These are phyloP conservation scores for Hyla sarda DNA, from an alignment of 2,113 vertebrate species.

Conservation along the genomic window DNA sequence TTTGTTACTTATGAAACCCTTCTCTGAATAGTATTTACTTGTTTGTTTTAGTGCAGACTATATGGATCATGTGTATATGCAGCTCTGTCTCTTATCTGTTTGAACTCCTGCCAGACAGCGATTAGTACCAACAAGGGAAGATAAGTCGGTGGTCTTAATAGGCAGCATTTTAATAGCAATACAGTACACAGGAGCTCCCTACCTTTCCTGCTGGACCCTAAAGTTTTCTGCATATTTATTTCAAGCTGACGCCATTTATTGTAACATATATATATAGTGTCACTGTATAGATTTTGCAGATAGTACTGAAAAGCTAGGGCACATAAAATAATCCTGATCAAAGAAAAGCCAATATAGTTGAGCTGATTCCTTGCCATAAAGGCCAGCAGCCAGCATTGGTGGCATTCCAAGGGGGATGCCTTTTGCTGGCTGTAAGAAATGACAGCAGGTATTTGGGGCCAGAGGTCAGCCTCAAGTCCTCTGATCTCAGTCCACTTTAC, in stretches of 20 bases:
- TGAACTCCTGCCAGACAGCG: neutral
- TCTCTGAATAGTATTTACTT: neutral
- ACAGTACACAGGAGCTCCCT: too few species aligned
- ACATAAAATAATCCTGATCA: neutral
- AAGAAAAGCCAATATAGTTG: neutral
- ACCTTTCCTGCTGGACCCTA: too few species aligned
- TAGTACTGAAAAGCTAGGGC: neutral
- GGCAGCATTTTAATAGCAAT: too few species aligned
- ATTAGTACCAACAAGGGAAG: neutral
- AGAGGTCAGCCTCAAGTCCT: conserved; percentile 28
- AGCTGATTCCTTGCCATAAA: neutral
- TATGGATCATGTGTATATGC: neutral
- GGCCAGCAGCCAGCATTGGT: neutral
- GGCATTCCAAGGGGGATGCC: neutral
- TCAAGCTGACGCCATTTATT: too few species aligned
- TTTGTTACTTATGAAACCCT: neutral
- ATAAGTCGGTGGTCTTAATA: neutral
- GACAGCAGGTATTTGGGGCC: conserved; percentile 14
- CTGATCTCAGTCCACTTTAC: conserved; percentile 11
- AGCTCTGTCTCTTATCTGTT: neutral
- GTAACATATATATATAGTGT: too few species aligned
- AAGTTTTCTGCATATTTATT: too few species aligned
- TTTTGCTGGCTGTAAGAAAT: conserved; percentile 14
- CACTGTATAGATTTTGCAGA: neutral
- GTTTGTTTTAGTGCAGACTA: neutral